These are phyloP conservation scores for Cryptocheilus praepositus DNA, from an alignment of 2,888 invertebrate species.

Conservation along the genomic window DNA sequence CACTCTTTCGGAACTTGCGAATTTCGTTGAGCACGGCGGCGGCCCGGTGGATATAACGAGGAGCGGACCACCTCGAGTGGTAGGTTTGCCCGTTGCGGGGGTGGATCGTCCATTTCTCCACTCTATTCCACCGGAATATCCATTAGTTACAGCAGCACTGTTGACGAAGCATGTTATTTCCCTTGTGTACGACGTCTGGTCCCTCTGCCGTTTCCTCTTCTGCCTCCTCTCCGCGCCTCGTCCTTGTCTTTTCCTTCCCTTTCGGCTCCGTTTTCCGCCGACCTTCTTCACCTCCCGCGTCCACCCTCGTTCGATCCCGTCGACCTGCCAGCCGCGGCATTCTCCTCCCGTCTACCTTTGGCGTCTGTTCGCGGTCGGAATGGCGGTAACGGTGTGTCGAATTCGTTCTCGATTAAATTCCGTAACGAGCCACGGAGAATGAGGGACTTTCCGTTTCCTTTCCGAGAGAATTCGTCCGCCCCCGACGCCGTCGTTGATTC, in stretches of 20 bases:
- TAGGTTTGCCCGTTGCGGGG: conserved; percentile 50
- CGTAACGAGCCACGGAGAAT: conserved; percentile 31
- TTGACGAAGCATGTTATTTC: conserved; percentile 75
- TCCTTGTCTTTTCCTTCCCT: conserved; percentile 29
- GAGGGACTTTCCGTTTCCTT: conserved; percentile 22
- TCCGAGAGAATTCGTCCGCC: conserved; percentile 19
- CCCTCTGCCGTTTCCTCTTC: conserved; percentile 44
- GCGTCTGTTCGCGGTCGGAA: conserved; percentile 52
- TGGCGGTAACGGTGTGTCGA: conserved; percentile 43
- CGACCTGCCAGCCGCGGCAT: conserved; percentile 17
- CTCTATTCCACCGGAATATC: conserved; percentile 72
- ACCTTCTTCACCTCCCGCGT: not conserved
- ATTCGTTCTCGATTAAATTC: conserved; percentile 42
- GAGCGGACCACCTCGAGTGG: conserved; percentile 41
- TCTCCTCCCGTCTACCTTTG: conserved; percentile 43
- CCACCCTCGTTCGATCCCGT: conserved; percentile 23
- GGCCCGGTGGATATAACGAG: conserved; percentile 45
- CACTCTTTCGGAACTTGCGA: conserved; percentile 39
- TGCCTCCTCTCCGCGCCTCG: conserved; percentile 26
- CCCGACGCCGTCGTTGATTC: too few relatives aligned
- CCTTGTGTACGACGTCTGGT: conserved; percentile 71
- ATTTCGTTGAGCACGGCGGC: conserved; percentile 47
- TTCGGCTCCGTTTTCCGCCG: conserved; percentile 6
- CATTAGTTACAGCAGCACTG: conserved; percentile 74
- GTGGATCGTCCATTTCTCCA: conserved; percentile 64